phyloP scores from a whole-genome alignment of 2,113 vertebrate genomes.

The Setophaga coronata region DNA sequence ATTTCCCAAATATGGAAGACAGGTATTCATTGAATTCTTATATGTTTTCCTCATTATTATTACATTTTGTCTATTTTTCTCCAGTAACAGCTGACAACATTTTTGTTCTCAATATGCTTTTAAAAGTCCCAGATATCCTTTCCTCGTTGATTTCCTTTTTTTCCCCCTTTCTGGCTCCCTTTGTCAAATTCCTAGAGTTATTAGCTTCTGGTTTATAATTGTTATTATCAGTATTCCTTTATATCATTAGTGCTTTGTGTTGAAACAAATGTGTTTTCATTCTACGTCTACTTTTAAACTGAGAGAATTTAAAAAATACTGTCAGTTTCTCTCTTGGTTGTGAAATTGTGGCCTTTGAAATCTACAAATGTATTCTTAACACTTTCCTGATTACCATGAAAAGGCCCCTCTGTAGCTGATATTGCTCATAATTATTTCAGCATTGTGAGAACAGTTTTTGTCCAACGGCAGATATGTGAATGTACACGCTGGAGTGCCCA shows the following conservation, averaged over 20 bases:
- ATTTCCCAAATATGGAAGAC: constrained; percentile 40
- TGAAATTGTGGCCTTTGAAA: constrained; percentile 40
- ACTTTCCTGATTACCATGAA: background rate
- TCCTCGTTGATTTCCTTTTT: background rate
- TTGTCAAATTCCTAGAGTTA: constrained; percentile 23
- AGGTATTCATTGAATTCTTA: constrained; percentile 21
- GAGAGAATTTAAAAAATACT: background rate
- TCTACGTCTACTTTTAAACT: constrained; percentile 13
- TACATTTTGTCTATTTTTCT: constrained; percentile 2
- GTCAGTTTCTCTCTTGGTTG: background rate
- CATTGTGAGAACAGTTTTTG: background rate
- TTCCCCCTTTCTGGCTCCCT: background rate
- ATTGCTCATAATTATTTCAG: constrained; percentile 28
- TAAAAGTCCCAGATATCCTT: constrained; percentile 14
- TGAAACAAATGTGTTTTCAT: constrained; percentile 42
- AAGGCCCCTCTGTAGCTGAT: constrained; percentile 23
- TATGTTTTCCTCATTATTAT: constrained; percentile 16
- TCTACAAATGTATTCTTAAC: background rate
- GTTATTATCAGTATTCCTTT: constrained; percentile 49
- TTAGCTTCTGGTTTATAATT: constrained; percentile 40
- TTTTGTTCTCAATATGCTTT: constrained; percentile 43
- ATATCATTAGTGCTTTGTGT: constrained; percentile 41
- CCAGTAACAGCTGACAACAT: constrained; percentile 33
- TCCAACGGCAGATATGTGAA: background rate
- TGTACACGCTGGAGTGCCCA: background rate